phyloP scores from a whole-genome alignment of 2,888 invertebrate species.

The Hydrotaea cyrtoneurina region DNA sequence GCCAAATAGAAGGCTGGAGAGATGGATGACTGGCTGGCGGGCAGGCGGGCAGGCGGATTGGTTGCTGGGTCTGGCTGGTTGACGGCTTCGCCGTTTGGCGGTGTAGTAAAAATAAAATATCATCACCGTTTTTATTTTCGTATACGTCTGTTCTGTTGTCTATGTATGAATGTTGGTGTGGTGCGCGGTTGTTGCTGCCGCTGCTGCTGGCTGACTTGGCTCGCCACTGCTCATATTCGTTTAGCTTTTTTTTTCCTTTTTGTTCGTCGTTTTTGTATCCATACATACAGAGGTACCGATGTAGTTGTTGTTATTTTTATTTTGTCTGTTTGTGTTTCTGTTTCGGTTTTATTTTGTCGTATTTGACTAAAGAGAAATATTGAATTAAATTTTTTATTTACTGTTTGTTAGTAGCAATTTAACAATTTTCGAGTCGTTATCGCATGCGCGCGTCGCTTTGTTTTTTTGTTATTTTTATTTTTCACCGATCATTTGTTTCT shows the following conservation, averaged over 20 bases:
- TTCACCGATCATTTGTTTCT: conserved; percentile 35
- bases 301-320: conserved; percentile 50
- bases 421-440: conserved; percentile 80
- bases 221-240: conserved; percentile 46
- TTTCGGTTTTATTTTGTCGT: conserved; percentile 48
- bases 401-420: conserved; percentile 78
- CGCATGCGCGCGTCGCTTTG: conserved; percentile 78
- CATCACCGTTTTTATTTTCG: conserved; percentile 7
- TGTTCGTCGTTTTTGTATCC: conserved; percentile 27
- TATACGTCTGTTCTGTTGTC: conserved; percentile 18
- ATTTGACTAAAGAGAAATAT: conserved; percentile 78
- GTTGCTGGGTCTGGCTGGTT: not conserved
- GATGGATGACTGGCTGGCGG: conserved; percentile 9
- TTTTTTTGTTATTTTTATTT: conserved; percentile 48
- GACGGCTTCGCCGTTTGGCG: conserved; percentile 27
- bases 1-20: not conserved
- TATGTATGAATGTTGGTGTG: conserved; percentile 16
- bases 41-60: not conserved
- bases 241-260: conserved; percentile 39
- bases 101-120: conserved; percentile 44
- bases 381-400: conserved; percentile 78
- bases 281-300: conserved; percentile 11
- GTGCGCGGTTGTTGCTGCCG: conserved; percentile 44
- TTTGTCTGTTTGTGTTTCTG: conserved; percentile 49
- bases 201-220: conserved; percentile 30